These are phyloP conservation scores for Littorina saxatilis DNA, from an alignment of 1,140 invertebrate species.

Conservation along the genomic window DNA sequence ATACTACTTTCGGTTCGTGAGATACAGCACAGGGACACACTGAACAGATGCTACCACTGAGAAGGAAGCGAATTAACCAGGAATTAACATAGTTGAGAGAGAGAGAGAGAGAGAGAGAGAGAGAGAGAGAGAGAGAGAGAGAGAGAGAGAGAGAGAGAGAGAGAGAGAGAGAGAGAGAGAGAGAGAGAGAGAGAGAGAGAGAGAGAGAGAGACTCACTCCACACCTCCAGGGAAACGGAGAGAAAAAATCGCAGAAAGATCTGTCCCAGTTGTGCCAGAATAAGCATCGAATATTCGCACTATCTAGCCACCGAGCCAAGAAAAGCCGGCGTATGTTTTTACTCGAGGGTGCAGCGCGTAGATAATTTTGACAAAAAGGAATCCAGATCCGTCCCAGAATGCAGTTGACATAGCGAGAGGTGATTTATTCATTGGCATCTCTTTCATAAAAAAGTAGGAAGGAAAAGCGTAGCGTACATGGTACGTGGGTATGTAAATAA, in stretches of 20 bases:
- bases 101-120: not conserved
- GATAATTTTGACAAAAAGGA: too few relatives aligned
- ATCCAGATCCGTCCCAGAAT: too few relatives aligned
- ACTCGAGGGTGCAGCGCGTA: not conserved
- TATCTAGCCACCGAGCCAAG: not conserved
- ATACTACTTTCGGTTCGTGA: too few relatives aligned
- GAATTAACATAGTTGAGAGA: too few relatives aligned
- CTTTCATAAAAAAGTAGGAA: too few relatives aligned
- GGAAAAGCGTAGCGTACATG: too few relatives aligned
- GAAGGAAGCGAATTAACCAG: too few relatives aligned
- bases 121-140: conserved; percentile 1
- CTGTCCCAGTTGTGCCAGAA: conserved; percentile 3
- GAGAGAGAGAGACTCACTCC: not conserved
- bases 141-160: not conserved
- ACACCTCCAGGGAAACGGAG: not conserved
- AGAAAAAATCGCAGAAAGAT: not conserved
- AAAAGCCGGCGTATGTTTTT: conserved; percentile 7
- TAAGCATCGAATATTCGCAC: not conserved
- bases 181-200: not conserved
- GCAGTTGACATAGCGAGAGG: too few relatives aligned
- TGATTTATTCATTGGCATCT: too few relatives aligned
- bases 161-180: not conserved
- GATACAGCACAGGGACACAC: too few relatives aligned
- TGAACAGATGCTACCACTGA: too few relatives aligned
- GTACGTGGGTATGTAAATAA: too few relatives aligned